Percentiles rank a stretch among this genome's conserved stretches.
These are phyloP conservation scores for Galaxea fascicularis DNA, from an alignment of 92 coral and sea anemone species.

Conservation along the genomic window DNA sequence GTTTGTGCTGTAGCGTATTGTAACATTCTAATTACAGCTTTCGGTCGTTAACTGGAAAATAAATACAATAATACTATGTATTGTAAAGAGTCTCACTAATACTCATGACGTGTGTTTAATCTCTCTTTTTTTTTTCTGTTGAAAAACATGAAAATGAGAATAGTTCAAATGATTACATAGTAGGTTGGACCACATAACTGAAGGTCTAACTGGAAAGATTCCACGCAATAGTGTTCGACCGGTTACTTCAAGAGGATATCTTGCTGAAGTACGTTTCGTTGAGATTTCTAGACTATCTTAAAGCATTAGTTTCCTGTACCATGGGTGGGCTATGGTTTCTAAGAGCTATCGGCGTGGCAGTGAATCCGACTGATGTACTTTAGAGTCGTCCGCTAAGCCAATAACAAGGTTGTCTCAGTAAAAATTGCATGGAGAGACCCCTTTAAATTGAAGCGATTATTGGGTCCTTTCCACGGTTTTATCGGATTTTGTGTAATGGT, in stretches of 20 bases:
- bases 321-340: not conserved
- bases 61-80: not conserved
- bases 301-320: not conserved
- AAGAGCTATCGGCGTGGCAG: not conserved
- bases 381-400: too few relatives aligned
- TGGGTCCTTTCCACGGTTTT: too few relatives aligned
- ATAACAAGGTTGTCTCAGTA: too few relatives aligned
- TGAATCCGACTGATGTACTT: not conserved
- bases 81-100: not conserved
- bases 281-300: not conserved
- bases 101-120: not conserved
- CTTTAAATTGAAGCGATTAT: too few relatives aligned
- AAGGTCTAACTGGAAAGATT: slow-evolving; percentile 4
- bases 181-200: not conserved
- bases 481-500: not conserved
- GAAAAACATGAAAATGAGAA: not conserved
- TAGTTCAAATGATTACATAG: not conserved
- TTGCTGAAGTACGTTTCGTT: not conserved
- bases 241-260: not conserved
- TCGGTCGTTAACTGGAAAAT: not conserved
- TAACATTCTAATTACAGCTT: too few relatives aligned
- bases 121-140: not conserved
- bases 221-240: not conserved
- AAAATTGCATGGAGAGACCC: too few relatives aligned
- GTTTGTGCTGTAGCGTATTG: too few relatives aligned